These are phyloP conservation scores for Ambastaia sidthimunki DNA, from an alignment of 2,797 vertebrate species.

Conservation along the genomic window DNA sequence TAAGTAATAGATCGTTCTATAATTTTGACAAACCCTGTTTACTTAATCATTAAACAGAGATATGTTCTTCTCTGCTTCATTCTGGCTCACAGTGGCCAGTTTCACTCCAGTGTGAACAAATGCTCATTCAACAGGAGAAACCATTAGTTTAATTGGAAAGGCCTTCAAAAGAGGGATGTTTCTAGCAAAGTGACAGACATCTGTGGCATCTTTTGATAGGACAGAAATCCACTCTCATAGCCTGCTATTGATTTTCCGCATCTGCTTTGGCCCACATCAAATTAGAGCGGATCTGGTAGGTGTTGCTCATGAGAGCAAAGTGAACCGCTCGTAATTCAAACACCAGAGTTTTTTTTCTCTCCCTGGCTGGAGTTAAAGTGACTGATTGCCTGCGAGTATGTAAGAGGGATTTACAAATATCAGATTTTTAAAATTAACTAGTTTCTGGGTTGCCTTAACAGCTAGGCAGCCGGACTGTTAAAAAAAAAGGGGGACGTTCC, in stretches of 20 bases:
- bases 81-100: neutral
- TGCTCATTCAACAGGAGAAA: constrained; percentile 31
- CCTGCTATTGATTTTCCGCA: constrained; percentile 51
- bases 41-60: constrained; percentile 13
- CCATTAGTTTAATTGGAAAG: constrained; percentile 54
- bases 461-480: too few relatives aligned
- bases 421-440: neutral
- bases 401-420: neutral
- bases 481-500: too few relatives aligned
- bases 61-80: constrained; percentile 14
- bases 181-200: constrained; percentile 38
- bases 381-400: constrained; percentile 13
- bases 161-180: constrained; percentile 45
- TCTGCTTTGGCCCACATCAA: constrained; percentile 46
- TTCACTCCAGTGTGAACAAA: constrained; percentile 2
- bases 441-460: neutral
- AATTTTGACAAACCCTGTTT: constrained; percentile 33
- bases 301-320: constrained; percentile 53
- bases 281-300: constrained; percentile 54
- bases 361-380: neutral
- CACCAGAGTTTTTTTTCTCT: constrained; percentile 7
- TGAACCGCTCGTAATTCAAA: constrained; percentile 49
- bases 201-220: constrained; percentile 44
- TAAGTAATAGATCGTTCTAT: constrained; percentile 16
- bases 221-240: constrained; percentile 49